phyloP scores from a whole-genome alignment of 2,888 invertebrate species.

The Apamea anceps region DNA sequence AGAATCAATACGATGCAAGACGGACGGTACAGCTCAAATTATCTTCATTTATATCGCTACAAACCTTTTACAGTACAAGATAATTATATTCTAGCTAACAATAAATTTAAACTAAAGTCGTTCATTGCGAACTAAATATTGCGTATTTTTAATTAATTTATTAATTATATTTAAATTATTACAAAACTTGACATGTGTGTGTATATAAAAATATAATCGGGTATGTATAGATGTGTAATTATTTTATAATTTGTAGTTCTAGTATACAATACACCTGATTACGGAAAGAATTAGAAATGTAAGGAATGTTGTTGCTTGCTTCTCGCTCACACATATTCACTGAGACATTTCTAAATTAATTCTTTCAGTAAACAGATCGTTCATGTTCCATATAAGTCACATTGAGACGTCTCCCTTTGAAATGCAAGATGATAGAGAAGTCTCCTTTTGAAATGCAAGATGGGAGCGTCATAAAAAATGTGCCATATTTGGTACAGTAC shows the following conservation, averaged over 20 bases:
- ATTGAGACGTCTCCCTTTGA: background rate
- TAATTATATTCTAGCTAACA: constrained; percentile 52
- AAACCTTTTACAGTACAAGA: constrained; percentile 36
- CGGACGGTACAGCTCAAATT: constrained; percentile 28
- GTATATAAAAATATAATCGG: constrained; percentile 40
- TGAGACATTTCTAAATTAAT: background rate
- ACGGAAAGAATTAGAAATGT: background rate
- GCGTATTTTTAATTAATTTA: constrained; percentile 45
- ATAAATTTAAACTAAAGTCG: constrained; percentile 62
- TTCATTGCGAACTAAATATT: constrained; percentile 62
- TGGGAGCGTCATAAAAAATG: background rate
- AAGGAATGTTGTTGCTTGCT: background rate
- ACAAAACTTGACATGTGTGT: constrained; percentile 41
- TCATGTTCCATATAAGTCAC: background rate
- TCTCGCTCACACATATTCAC: background rate
- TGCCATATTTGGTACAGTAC: constrained; percentile 3
- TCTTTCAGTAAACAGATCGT: background rate
- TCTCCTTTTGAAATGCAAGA: constrained; percentile 6
- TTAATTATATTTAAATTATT: constrained; percentile 39
- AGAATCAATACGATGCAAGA: constrained; percentile 20
- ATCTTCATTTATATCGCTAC: constrained; percentile 40
- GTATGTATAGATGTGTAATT: constrained; percentile 10
- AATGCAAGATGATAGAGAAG: constrained; percentile 1
- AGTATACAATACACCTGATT: background rate
- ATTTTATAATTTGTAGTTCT: constrained; percentile 11